These are phyloP conservation scores for Apomyelois bistriatella DNA, from an alignment of 2,888 invertebrate species.

Conservation along the genomic window DNA sequence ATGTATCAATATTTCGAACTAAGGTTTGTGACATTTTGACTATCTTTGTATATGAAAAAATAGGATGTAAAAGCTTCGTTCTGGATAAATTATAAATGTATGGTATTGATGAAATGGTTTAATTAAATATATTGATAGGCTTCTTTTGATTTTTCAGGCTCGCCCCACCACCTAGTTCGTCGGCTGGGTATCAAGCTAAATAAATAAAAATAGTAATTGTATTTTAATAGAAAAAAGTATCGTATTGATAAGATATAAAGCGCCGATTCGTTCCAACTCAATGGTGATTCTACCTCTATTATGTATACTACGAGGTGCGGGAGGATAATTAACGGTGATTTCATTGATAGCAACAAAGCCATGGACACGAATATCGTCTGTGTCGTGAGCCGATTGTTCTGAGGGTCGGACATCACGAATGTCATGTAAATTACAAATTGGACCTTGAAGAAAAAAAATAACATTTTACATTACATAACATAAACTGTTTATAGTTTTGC, in stretches of 20 bases:
- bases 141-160: not conserved
- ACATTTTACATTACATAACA: constrained; percentile 1
- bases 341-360: constrained; percentile 81
- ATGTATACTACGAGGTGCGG: not conserved
- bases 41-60: not conserved
- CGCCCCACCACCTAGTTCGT: constrained; percentile 4
- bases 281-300: not conserved
- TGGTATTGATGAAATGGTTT: not conserved
- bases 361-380: constrained; percentile 92
- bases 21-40: too few species aligned
- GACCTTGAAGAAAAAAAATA: constrained; percentile 80
- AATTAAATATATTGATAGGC: not conserved
- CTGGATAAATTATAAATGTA: not conserved
- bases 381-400: constrained; percentile 87
- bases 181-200: not conserved
- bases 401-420: constrained; percentile 84
- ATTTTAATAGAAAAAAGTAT: not conserved
- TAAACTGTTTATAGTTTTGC: not conserved
- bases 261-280: not conserved
- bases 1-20: too few species aligned
- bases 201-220: not conserved
- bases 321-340: not conserved
- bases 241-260: not conserved
- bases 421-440: constrained; percentile 82
- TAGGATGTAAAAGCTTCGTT: not conserved